Conservation (phyloP, 2,797 vertebrate genomes). For the Propithecus deckenii region DNA sequence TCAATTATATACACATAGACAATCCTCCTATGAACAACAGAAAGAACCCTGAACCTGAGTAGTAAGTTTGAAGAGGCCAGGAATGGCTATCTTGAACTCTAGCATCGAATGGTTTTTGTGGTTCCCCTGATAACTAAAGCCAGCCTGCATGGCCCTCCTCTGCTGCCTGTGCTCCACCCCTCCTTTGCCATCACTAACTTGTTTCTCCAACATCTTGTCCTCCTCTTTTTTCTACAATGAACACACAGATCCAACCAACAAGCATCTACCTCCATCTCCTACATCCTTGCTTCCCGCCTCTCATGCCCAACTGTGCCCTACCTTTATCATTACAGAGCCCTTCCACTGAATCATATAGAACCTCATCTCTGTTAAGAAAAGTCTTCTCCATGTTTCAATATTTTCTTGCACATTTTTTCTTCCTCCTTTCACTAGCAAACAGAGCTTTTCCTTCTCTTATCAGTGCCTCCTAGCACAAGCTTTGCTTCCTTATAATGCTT, state of each 20-base stretch:
- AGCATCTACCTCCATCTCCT: background rate
- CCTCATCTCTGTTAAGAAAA: background rate
- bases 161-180: background rate
- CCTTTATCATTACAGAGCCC: background rate
- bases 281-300: background rate
- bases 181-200: background rate
- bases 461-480: background rate
- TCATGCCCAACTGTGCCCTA: background rate
- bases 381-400: background rate
- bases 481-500: background rate
- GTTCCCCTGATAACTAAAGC: background rate
- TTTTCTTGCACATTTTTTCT: background rate
- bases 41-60: background rate
- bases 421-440: background rate
- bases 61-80: background rate
- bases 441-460: background rate
- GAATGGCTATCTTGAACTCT: background rate
- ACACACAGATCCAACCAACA: background rate
- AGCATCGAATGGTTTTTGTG: background rate
- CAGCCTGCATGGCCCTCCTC: background rate
- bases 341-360: background rate
- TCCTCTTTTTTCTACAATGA: background rate
- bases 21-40: background rate
- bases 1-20: background rate
- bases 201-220: background rate